These are phyloP conservation scores for Procambarus clarkii DNA, from an alignment of 1,140 invertebrate species.

Conservation along the genomic window DNA sequence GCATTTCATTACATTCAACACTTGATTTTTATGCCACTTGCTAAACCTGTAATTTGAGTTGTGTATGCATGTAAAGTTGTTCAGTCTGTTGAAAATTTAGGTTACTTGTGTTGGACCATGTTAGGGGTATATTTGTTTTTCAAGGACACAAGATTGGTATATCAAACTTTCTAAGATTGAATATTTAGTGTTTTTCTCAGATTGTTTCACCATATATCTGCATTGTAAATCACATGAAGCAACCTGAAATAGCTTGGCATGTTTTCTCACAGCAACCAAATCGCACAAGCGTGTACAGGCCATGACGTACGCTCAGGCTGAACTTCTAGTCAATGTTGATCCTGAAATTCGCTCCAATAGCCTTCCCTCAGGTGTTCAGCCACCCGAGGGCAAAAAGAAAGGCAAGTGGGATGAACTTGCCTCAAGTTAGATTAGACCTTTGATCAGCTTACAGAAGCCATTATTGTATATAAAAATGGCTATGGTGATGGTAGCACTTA, in stretches of 20 bases:
- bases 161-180: not conserved
- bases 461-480: not conserved
- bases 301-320: slow-evolving; percentile 71
- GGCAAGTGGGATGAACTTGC: slow-evolving; percentile 52
- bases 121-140: not conserved
- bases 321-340: slow-evolving; percentile 71
- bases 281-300: slow-evolving; percentile 66
- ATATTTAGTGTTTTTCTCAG: not conserved
- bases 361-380: slow-evolving; percentile 65
- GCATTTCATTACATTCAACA: too few species aligned
- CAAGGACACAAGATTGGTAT: not conserved
- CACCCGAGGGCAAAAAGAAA: slow-evolving; percentile 63
- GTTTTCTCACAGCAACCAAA: slow-evolving; percentile 67
- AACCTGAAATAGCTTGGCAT: slow-evolving; percentile 39
- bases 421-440: slow-evolving; percentile 14
- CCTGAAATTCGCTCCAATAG: slow-evolving; percentile 69
- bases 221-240: slow-evolving; percentile 4
- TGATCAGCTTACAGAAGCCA: not conserved
- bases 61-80: too few species aligned
- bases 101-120: too few species aligned
- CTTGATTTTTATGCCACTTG: too few species aligned
- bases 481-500: slow-evolving; percentile 30
- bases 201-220: not conserved
- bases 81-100: too few species aligned
- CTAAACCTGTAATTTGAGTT: too few species aligned